phyloP scores from a whole-genome alignment of 92 coral and sea anemone species.

The Palythoa caribaeorum region DNA sequence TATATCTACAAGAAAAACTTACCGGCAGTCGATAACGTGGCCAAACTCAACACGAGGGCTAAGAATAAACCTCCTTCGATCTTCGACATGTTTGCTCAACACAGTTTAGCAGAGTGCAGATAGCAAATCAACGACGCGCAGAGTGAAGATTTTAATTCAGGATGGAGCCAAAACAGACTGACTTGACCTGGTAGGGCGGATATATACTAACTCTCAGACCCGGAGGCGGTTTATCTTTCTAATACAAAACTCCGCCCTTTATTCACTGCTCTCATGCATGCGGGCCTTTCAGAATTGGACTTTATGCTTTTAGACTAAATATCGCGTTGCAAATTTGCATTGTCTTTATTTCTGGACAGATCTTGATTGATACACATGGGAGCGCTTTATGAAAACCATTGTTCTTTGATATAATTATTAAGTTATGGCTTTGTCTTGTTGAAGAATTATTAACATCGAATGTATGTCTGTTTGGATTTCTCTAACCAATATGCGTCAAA shows the following conservation, averaged over 20 bases:
- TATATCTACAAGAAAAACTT: background rate
- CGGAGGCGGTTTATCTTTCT: background rate
- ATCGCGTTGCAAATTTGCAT: background rate
- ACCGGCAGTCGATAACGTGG: background rate
- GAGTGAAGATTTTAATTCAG: background rate
- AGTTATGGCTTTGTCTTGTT: background rate
- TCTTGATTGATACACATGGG: constrained; percentile 7
- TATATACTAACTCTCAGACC: background rate
- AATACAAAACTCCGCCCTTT: background rate
- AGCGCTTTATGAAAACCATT: background rate
- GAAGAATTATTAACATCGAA: background rate
- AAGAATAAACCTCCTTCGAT: background rate
- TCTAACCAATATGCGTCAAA: too few relatives aligned
- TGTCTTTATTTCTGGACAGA: background rate
- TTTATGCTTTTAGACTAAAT: background rate
- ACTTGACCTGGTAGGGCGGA: background rate
- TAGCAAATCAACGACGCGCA: background rate
- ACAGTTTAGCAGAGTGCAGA: background rate
- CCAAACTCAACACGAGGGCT: background rate
- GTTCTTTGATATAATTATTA: background rate
- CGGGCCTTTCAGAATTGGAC: background rate
- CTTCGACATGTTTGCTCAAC: background rate
- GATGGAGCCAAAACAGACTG: background rate
- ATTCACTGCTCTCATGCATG: background rate
- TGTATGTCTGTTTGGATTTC: too few relatives aligned